Evolutionary conservation across 1,140 invertebrate genomes (phyloP), one percentile per base, ranked within the genome.

Genomic region (Sarcophaga peregrina): DNA sequence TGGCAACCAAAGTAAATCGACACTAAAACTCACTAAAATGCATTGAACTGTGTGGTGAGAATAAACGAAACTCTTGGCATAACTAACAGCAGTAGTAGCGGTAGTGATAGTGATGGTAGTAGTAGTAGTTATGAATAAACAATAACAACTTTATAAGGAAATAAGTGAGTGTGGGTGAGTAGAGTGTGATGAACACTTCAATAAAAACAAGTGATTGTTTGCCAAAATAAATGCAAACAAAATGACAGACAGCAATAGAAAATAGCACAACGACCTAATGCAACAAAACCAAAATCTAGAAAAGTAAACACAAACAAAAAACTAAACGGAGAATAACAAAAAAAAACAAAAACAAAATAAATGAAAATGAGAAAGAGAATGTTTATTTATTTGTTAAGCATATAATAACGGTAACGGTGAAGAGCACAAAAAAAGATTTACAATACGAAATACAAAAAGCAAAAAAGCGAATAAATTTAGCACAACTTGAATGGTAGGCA

Each of bases 131-230:
- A 37, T 37, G 25, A 37, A 37, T 37, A 37, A 37, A 37, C 25
- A 37, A 37, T 37, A 37, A 37, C 1, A 37, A 37, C 25, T 37
- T 37, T 37, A 37, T 37, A 37, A 37, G 25, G 25, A 37, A 37
- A 37, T 37, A 37, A 37, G 25, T 37, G 25, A 37, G 25, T 37
- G 25, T 37, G 4, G 25, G 25, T 2, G 25, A 37, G 25, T 4
- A 13, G 52, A 58, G 52, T 0, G n/a, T 58, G 54, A 6, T 7
- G n/a, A n/a, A 20, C 2, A 20, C 20, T 68, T 68, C n/a, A 68
- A 68, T 68, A 68, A 68, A 58, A 68, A 68, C 17, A 68, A 68
- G 17, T 68, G 62, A 68, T 25, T 68, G 62, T 68, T 68, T 68
- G 62, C 62, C 20, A 68, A 68, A 68, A 20, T n/a, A 8, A n/a